These are phyloP conservation scores for Hippocampus comes DNA, from an alignment of 2,113 vertebrate species.

Conservation along the genomic window DNA sequence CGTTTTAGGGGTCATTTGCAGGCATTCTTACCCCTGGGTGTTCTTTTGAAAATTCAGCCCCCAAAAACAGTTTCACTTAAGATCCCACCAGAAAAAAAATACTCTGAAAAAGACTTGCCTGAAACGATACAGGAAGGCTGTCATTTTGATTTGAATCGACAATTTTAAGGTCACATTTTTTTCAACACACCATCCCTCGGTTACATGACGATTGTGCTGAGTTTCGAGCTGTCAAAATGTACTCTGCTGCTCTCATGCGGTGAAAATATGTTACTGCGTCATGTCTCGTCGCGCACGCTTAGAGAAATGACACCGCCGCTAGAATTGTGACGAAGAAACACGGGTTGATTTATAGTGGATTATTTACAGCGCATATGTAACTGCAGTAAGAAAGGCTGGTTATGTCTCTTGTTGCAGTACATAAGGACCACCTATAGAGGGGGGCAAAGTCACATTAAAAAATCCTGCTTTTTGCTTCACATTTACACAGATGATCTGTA, in stretches of 20 bases:
- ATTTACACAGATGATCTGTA: neutral
- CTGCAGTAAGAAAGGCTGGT: neutral
- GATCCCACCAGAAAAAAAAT: too few relatives aligned
- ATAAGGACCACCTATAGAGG: conserved; percentile 20
- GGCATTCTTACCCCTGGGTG: too few relatives aligned
- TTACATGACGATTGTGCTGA: neutral
- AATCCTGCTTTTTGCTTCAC: neutral
- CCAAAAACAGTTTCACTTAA: too few relatives aligned
- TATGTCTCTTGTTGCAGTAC: neutral
- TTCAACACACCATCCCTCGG: neutral
- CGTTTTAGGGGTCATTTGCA: too few relatives aligned
- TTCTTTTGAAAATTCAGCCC: too few relatives aligned
- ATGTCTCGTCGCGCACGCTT: neutral
- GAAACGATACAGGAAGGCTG: neutral
- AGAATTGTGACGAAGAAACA: neutral
- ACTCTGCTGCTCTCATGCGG: conserved; percentile 44
- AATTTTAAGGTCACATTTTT: neutral
- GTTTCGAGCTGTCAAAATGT: neutral
- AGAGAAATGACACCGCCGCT: neutral
- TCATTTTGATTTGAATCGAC: neutral
- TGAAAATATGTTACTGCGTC: neutral
- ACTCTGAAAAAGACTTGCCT: too few relatives aligned
- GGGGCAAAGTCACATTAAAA: conserved; percentile 15
- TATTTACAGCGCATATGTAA: neutral
- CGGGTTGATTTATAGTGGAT: too few relatives aligned